Evolutionary conservation across 1,140 invertebrate species (phyloP).

Genomic region (Asbolus verrucosus): DNA sequence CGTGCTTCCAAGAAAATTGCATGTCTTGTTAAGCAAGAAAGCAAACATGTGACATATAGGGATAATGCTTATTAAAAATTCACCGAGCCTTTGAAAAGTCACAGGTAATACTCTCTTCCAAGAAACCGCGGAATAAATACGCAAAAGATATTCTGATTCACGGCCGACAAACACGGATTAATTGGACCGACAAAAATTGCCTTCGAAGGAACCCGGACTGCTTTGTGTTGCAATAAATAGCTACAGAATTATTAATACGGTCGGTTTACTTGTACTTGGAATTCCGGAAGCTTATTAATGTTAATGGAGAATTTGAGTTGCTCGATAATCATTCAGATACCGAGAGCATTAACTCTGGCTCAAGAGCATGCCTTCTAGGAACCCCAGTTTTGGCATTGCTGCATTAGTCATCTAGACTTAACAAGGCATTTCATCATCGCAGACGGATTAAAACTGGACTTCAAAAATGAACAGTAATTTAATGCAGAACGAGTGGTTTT

Average conservation of each 20-base stretch:
- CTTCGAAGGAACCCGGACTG: not conserved
- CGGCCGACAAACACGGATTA: conserved; percentile 6
- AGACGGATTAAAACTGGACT: too few species aligned
- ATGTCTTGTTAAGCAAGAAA: conserved; percentile 29
- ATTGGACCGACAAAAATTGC: conserved; percentile 24
- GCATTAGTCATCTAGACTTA: too few species aligned
- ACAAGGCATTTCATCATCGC: too few species aligned
- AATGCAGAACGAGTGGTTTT: too few species aligned
- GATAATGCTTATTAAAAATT: conserved; percentile 39
- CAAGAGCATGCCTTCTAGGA: not conserved
- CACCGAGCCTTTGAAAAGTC: conserved; percentile 26
- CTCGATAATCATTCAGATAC: conserved; percentile 8
- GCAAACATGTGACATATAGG: conserved; percentile 25
- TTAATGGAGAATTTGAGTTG: conserved; percentile 8
- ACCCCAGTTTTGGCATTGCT: too few species aligned
- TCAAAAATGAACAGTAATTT: too few species aligned
- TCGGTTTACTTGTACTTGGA: conserved; percentile 6
- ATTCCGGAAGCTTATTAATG: conserved; percentile 13
- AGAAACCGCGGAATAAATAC: conserved; percentile 1
- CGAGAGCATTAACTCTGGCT: not conserved
- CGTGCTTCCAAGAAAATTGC: conserved; percentile 30
- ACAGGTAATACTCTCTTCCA: not conserved
- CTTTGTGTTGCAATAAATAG: conserved; percentile 20
- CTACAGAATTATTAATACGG: conserved; percentile 15
- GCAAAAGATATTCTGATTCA: conserved; percentile 7